Evolutionary conservation across 1,140 invertebrate genomes (phyloP).

Genomic region (Cydia strobilella): DNA sequence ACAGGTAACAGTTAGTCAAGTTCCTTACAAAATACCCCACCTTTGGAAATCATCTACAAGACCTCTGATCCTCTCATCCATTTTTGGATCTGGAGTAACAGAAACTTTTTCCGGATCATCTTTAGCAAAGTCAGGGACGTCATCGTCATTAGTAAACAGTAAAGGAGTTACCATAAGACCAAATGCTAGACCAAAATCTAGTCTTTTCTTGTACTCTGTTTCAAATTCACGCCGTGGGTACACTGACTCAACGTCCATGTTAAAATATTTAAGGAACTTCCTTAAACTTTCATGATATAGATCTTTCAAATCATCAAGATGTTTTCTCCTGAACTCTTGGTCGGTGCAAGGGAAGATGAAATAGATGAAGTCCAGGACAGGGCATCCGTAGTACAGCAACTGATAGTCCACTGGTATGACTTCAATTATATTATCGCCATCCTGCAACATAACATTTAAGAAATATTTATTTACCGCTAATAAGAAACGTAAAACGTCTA

Average conservation of each 20-base stretch:
- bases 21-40: conserved; percentile 4
- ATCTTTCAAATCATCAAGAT: conserved; percentile 32
- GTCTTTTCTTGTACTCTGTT: conserved; percentile 13
- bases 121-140: conserved; percentile 26
- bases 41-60: conserved; percentile 12
- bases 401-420: conserved; percentile 50
- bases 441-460: conserved; percentile 39
- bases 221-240: conserved; percentile 33
- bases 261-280: conserved; percentile 32
- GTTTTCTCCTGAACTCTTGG: conserved; percentile 31
- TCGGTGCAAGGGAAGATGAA: conserved; percentile 37
- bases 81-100: conserved; percentile 15
- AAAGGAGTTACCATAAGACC: conserved; percentile 4
- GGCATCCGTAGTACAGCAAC: conserved; percentile 44
- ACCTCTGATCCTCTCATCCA: background rate
- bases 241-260: conserved; percentile 19
- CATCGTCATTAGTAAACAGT: background rate
- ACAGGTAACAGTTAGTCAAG: too few species aligned
- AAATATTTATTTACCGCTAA: background rate
- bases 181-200: conserved; percentile 32
- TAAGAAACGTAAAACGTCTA: too few species aligned
- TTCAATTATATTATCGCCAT: conserved; percentile 36
- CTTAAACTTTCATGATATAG: conserved; percentile 22
- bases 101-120: background rate
- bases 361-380: conserved; percentile 37